Evolutionary conservation across 2,888 invertebrate genomes (phyloP).

Genomic region (Danaus chrysippus): DNA sequence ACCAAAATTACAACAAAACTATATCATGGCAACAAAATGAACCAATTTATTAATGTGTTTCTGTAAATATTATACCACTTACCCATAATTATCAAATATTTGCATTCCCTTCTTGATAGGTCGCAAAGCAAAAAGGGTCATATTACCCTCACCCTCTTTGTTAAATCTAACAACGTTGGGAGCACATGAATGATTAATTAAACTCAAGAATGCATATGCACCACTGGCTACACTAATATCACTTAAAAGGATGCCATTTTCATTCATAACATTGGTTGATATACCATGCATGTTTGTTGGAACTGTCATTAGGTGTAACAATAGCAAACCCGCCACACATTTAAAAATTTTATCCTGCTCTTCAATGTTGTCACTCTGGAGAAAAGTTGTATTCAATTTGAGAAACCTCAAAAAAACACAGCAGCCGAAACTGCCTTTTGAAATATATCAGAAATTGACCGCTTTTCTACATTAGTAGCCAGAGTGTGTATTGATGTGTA

Average conservation of each 20-base stretch:
- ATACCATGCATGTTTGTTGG: constrained; percentile 93
- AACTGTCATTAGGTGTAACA: constrained; percentile 88
- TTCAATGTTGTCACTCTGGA: constrained; percentile 50
- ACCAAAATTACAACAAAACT: background rate
- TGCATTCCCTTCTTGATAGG: constrained; percentile 85
- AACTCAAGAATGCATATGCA: constrained; percentile 87
- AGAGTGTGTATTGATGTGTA: constrained; percentile 82
- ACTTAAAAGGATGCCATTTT: constrained; percentile 60
- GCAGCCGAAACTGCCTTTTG: constrained; percentile 82
- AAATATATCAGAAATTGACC: constrained; percentile 85
- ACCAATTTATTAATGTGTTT: background rate
- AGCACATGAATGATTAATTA: constrained; percentile 93
- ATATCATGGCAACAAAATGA: background rate
- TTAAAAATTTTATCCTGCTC: constrained; percentile 52
- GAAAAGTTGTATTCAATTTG: constrained; percentile 77
- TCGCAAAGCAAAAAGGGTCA: constrained; percentile 75
- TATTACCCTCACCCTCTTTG: constrained; percentile 69
- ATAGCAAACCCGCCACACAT: constrained; percentile 80
- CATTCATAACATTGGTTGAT: constrained; percentile 69
- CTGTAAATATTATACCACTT: constrained; percentile 38
- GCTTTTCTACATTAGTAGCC: constrained; percentile 82
- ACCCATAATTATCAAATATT: constrained; percentile 91
- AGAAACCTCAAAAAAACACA: constrained; percentile 81
- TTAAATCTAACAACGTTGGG: constrained; percentile 86
- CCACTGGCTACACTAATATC: constrained; percentile 79